Conservation (phyloP, 1,140 invertebrate species). For the Danaus plexippus region DNA sequence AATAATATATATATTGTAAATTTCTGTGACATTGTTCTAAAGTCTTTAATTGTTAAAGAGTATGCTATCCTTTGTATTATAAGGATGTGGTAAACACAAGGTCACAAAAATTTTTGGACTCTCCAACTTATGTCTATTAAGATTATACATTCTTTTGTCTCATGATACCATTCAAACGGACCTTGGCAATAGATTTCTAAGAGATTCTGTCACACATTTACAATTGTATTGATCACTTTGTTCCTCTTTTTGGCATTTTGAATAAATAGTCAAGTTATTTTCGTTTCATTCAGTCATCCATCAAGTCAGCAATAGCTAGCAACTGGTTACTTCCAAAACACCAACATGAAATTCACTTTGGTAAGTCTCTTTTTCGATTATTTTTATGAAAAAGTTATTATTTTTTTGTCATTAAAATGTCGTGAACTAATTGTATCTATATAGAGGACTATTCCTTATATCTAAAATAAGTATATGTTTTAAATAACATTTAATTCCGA, state of each 20-base stretch:
- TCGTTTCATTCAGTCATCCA: slow-evolving; percentile 32
- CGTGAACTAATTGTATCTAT: too few relatives aligned
- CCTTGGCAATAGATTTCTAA: slow-evolving; percentile 47
- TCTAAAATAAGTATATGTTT: too few relatives aligned
- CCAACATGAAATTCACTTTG: slow-evolving; percentile 20
- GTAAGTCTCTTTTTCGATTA: slow-evolving; percentile 10
- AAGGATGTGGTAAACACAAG: slow-evolving; percentile 14
- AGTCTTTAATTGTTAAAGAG: slow-evolving; percentile 8
- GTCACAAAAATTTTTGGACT: slow-evolving; percentile 8
- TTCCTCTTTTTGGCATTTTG: slow-evolving; percentile 33
- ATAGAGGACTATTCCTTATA: too few relatives aligned
- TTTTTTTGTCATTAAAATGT: too few relatives aligned
- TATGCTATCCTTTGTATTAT: slow-evolving; percentile 15
- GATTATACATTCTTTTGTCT: slow-evolving; percentile 61
- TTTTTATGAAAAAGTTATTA: not conserved
- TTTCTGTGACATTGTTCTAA: slow-evolving; percentile 10
- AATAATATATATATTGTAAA: not conserved
- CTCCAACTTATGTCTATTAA: slow-evolving; percentile 7
- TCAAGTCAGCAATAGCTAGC: slow-evolving; percentile 10
- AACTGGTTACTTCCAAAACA: slow-evolving; percentile 10
- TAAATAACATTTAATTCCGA: slow-evolving; percentile 5
- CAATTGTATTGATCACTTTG: slow-evolving; percentile 33
- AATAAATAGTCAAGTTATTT: slow-evolving; percentile 48
- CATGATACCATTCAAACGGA: slow-evolving; percentile 36
- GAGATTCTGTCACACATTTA: slow-evolving; percentile 37